These are phyloP conservation scores for Pomatorhinus ruficollis DNA, from an alignment of 2,113 vertebrate genomes.

Conservation along the genomic window DNA sequence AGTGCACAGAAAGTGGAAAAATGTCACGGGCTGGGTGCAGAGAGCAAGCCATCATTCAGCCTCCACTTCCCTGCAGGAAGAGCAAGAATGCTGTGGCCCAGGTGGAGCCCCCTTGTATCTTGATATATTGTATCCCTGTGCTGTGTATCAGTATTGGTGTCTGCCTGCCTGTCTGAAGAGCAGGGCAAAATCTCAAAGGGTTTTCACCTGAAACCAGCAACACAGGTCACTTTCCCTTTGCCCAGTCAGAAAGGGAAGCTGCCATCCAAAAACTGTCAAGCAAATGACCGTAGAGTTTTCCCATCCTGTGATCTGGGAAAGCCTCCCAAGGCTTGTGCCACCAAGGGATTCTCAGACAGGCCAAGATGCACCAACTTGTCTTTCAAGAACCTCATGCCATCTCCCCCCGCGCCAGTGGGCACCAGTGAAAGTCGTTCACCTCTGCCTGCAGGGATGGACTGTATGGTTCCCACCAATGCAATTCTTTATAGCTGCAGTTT, in stretches of 20 bases:
- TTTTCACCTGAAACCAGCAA: not conserved
- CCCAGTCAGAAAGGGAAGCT: not conserved
- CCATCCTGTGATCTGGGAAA: not conserved
- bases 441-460: not conserved
- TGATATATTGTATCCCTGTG: not conserved
- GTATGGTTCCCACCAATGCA: not conserved
- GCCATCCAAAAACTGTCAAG: not conserved
- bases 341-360: not conserved
- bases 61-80: not conserved
- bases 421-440: not conserved
- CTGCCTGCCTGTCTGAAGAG: not conserved
- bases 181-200: not conserved
- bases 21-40: not conserved
- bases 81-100: not conserved
- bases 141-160: rapidly evolving
- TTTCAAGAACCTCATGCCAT: rapidly evolving
- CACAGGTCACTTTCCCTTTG: rapidly evolving
- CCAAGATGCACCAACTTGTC: not conserved
- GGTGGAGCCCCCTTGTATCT: not conserved
- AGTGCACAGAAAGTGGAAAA: not conserved
- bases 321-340: not conserved
- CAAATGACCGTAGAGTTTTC: rapidly evolving
- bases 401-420: not conserved
- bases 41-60: rapidly evolving
- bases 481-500: not conserved